phyloP scores from a whole-genome alignment of 2,888 invertebrate species.

The Acronicta psi region DNA sequence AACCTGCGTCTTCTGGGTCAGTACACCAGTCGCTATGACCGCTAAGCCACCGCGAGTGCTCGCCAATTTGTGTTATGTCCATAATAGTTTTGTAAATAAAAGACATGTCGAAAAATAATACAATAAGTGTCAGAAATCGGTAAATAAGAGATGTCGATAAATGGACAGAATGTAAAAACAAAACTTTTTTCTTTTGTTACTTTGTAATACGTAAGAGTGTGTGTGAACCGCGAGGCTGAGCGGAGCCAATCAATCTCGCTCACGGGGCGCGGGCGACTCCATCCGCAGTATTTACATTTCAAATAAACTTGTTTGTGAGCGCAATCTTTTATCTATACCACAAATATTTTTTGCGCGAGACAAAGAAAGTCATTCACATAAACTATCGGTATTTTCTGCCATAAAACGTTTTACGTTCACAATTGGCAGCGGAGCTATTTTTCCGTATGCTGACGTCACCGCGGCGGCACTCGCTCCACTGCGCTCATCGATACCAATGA shows the following conservation, averaged over 20 bases:
- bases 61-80: too few species aligned
- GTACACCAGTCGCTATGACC: too few species aligned
- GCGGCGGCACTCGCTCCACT: constrained; percentile 1
- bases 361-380: constrained; percentile 51
- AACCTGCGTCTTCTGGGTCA: too few species aligned
- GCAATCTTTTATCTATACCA: constrained; percentile 43
- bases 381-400: constrained; percentile 44
- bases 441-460: constrained; percentile 42
- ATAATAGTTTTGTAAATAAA: too few species aligned
- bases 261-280: constrained; percentile 26
- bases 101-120: too few species aligned
- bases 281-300: constrained; percentile 41
- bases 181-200: constrained; percentile 1
- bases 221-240: constrained; percentile 13
- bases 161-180: constrained; percentile 3
- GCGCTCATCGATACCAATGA: constrained; percentile 40
- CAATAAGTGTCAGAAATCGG: too few species aligned
- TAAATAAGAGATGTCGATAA: constrained; percentile 7
- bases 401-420: constrained; percentile 44
- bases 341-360: constrained; percentile 36
- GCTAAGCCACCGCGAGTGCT: too few species aligned
- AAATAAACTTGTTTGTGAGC: constrained; percentile 46
- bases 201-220: constrained; percentile 14
- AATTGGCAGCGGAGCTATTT: constrained; percentile 29
- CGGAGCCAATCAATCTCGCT: constrained; percentile 35